A percentile compares a stretch with the other conserved stretches of the same genome.
phyloP scores from a whole-genome alignment of 2,797 vertebrate genomes.

The Hypotaenidia philippensis region DNA sequence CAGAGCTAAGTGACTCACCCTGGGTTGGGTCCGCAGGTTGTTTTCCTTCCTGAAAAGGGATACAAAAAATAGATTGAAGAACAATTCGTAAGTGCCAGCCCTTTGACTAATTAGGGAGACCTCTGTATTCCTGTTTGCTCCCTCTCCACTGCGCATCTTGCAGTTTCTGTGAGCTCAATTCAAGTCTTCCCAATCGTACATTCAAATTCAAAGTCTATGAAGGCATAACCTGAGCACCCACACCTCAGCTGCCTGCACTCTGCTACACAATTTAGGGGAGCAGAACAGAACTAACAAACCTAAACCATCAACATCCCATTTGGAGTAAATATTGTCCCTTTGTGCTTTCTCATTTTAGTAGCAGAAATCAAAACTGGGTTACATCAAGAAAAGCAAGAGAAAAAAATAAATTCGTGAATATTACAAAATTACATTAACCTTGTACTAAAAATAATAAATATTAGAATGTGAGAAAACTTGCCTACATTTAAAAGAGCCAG shows the following conservation, averaged over 20 bases:
- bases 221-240: background rate
- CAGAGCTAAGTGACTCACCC: background rate
- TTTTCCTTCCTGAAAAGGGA: background rate
- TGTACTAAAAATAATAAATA: background rate
- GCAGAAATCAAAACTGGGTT: background rate
- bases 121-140: background rate
- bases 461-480: background rate
- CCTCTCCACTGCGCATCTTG: background rate
- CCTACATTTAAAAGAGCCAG: background rate
- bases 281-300: background rate
- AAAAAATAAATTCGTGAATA: background rate
- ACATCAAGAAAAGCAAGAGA: background rate
- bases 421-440: background rate
- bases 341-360: background rate
- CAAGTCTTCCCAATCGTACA: background rate
- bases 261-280: background rate
- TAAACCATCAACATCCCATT: background rate
- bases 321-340: background rate
- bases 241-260: background rate
- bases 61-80: background rate
- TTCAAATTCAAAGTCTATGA: background rate
- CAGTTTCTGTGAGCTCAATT: background rate
- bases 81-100: background rate
- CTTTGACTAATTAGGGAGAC: background rate
- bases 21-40: background rate